Evolutionary conservation across 1,140 invertebrate species (phyloP).

Genomic region (Philaenus spumarius): DNA sequence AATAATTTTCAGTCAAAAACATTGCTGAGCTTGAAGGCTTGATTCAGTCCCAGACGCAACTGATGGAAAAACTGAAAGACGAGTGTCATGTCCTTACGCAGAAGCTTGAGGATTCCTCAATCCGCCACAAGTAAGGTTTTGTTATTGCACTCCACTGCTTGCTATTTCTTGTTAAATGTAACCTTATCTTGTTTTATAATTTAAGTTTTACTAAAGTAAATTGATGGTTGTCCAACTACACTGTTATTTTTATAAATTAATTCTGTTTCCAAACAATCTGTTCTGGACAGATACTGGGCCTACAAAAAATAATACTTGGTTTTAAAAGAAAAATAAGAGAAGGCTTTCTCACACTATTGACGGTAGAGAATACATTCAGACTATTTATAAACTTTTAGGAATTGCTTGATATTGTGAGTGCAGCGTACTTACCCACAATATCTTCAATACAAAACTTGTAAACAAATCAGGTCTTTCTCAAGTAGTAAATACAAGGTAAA

Average conservation of each 20-base stretch:
- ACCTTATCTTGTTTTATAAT: not conserved
- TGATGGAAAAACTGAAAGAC: slow-evolving; percentile 77
- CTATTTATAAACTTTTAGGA: no score
- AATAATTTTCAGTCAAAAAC: slow-evolving; percentile 44
- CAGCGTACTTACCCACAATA: no score
- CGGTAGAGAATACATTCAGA: not conserved
- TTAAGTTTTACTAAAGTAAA: slow-evolving; percentile 1
- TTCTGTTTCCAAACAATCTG: not conserved
- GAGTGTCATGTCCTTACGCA: slow-evolving; percentile 78
- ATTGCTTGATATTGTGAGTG: no score
- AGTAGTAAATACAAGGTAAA: no score
- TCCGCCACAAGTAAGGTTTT: slow-evolving; percentile 71
- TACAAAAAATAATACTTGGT: not conserved
- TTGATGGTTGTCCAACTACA: not conserved
- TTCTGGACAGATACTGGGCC: not conserved
- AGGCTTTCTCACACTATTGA: not conserved
- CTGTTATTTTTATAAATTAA: slow-evolving; percentile 2
- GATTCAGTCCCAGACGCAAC: slow-evolving; percentile 77
- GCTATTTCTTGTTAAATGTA: not conserved
- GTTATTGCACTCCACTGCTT: not conserved
- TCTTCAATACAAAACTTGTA: not conserved
- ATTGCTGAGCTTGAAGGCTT: slow-evolving; percentile 76
- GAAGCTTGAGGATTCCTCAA: slow-evolving; percentile 74
- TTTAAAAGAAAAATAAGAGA: slow-evolving; percentile 1
- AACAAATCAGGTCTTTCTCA: not conserved